A percentile compares a stretch with the other conserved stretches of the same genome.
Evolutionary conservation across 1,140 invertebrate genomes (phyloP).

Genomic region (Papilio helenus): DNA sequence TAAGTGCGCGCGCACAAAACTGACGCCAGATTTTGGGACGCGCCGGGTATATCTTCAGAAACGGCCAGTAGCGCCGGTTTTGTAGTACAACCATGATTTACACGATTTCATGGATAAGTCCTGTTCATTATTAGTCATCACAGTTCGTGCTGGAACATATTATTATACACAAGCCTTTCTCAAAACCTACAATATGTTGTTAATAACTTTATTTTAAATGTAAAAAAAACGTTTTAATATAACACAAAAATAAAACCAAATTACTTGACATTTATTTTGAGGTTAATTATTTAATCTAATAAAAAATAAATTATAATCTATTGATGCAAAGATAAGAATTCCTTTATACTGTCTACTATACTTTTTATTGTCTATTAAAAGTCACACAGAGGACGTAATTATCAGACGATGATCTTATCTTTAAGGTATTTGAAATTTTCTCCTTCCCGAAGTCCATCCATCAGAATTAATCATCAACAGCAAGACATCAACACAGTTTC

Average conservation of each 20-base stretch:
- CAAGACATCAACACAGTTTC: background rate
- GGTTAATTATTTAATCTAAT: background rate
- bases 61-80: conserved; percentile 4
- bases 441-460: background rate
- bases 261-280: no score
- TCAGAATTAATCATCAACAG: background rate
- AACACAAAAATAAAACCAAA: no score
- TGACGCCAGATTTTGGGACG: conserved; percentile 29
- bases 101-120: background rate
- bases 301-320: background rate
- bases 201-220: no score
- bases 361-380: background rate
- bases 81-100: background rate
- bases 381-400: background rate
- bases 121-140: background rate
- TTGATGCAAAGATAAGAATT: background rate
- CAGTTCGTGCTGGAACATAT: no score
- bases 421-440: conserved; percentile 13
- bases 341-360: background rate
- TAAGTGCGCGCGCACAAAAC: conserved; percentile 29
- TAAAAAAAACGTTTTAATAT: no score
- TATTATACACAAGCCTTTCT: no score
- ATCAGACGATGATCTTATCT: conserved; percentile 11
- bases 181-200: no score
- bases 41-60: conserved; percentile 34